These are phyloP conservation scores for Cyprinodon tularosa DNA, from an alignment of 2,113 vertebrate genomes.

Conservation along the genomic window DNA sequence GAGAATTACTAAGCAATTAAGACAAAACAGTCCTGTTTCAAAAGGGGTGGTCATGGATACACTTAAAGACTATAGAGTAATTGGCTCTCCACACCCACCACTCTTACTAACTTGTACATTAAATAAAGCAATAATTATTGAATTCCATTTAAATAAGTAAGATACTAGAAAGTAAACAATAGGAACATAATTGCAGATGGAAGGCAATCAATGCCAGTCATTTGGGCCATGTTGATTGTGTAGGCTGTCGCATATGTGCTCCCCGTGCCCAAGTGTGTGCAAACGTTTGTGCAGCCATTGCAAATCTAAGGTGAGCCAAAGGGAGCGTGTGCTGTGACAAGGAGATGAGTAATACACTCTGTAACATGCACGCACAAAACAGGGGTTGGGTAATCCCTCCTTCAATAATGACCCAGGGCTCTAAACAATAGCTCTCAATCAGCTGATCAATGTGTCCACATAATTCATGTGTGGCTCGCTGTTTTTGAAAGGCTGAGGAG, in stretches of 20 bases:
- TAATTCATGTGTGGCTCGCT: conserved; percentile 97
- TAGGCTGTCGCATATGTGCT: conserved; percentile 81
- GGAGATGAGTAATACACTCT: conserved; percentile 81
- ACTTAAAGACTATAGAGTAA: conserved; percentile 81
- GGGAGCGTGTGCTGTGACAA: conserved; percentile 71
- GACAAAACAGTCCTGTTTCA: conserved; percentile 46
- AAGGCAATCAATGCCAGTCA: conserved; percentile 98
- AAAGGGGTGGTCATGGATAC: conserved; percentile 51
- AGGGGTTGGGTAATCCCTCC: conserved; percentile 84
- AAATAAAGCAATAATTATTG: conserved; percentile 99
- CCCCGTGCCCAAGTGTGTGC: conserved; percentile 34
- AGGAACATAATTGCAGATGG: conserved; percentile 99
- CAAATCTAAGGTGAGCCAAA: conserved; percentile 59
- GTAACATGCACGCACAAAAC: conserved; percentile 83
- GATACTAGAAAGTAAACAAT: conserved; percentile 99
- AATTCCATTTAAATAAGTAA: conserved; percentile 99
- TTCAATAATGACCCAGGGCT: conserved; percentile 92
- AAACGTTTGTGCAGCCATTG: conserved; percentile 48
- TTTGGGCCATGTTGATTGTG: conserved; percentile 99
- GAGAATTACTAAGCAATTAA: conserved; percentile 66
- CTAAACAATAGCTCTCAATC: conserved; percentile 99
- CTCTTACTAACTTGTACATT: conserved; percentile 98
- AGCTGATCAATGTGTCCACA: conserved; percentile 98
- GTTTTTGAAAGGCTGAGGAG: conserved; percentile 84
- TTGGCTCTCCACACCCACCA: conserved; percentile 77